phyloP scores from a whole-genome alignment of 2,113 vertebrate species.

The Carettochelys insculpta region DNA sequence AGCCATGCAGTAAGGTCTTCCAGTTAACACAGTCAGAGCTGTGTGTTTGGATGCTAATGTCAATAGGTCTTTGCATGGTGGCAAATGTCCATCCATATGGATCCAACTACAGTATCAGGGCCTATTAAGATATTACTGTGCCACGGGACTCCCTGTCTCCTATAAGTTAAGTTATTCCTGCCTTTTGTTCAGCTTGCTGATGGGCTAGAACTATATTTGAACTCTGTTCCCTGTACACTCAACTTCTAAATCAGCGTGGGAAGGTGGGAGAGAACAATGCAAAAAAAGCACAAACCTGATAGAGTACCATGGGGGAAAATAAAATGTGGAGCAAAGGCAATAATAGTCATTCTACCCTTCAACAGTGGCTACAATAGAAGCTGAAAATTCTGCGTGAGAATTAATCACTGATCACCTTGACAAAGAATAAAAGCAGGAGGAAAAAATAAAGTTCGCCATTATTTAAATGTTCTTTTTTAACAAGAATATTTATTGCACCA shows the following conservation, averaged over 20 bases:
- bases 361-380: conserved; percentile 42
- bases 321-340: conserved; percentile 19
- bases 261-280: conserved; percentile 31
- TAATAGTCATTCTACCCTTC: conserved; percentile 52
- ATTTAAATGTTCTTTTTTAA: conserved; percentile 14
- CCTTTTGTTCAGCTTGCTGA: conserved; percentile 33
- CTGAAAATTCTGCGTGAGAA: conserved; percentile 23
- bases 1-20: neutral
- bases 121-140: neutral
- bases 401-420: conserved; percentile 34
- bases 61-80: neutral
- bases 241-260: conserved; percentile 29
- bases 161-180: neutral
- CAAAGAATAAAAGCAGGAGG: conserved; percentile 19
- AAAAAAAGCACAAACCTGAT: conserved; percentile 45
- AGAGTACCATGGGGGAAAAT: conserved; percentile 50
- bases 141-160: neutral
- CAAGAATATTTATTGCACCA: conserved; percentile 35
- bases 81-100: neutral
- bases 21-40: neutral
- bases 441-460: conserved; percentile 31
- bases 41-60: neutral
- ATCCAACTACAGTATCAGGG: neutral
- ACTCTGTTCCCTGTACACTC: neutral
- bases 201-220: conserved; percentile 1